Evolutionary conservation across 2,797 vertebrate genomes (phyloP).

Genomic region (Sphenopsis melanotis): DNA sequence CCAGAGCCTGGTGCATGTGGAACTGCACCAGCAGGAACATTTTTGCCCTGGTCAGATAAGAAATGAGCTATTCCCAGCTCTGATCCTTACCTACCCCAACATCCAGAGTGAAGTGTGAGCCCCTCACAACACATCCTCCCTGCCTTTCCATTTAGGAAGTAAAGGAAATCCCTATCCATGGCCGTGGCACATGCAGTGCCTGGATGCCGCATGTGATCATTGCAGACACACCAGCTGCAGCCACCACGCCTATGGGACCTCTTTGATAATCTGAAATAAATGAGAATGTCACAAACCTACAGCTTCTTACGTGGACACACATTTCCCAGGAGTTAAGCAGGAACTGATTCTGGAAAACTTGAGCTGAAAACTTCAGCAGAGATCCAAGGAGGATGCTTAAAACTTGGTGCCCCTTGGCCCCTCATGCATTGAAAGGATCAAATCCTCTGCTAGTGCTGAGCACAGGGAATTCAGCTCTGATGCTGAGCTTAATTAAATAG

Average conservation of each 20-base stretch:
- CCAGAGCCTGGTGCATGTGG: accelerated
- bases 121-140: not conserved
- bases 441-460: conserved; percentile 24
- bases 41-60: not conserved
- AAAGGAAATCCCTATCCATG: not conserved
- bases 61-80: not conserved
- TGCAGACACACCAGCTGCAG: not conserved
- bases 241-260: accelerated
- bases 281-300: not conserved
- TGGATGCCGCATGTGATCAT: accelerated
- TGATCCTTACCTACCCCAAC: accelerated
- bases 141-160: not conserved
- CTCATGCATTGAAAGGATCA: not conserved
- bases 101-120: not conserved
- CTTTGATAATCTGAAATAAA: not conserved
- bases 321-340: not conserved
- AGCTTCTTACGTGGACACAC: not conserved
- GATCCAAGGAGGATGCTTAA: not conserved
- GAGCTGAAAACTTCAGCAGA: not conserved
- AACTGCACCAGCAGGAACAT: not conserved
- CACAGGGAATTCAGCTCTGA: conserved; percentile 29
- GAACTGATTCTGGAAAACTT: not conserved
- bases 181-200: accelerated
- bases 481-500: conserved; percentile 59
- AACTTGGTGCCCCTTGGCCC: not conserved